These are phyloP conservation scores for Crossaster papposus DNA, from an alignment of 53 echinoderm and acorn worm genomes.

Conservation along the genomic window DNA sequence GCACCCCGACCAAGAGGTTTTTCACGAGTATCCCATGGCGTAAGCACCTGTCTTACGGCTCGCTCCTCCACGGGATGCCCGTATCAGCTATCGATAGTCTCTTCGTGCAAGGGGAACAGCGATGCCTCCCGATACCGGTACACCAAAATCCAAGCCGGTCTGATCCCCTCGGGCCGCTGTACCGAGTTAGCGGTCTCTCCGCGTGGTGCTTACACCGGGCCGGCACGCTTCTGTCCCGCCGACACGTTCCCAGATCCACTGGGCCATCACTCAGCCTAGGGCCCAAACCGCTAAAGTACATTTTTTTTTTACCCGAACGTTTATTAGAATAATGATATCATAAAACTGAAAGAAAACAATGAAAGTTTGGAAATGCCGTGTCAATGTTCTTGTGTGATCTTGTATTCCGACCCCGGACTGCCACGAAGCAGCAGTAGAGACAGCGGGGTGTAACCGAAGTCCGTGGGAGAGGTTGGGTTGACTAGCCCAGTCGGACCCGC, in stretches of 20 bases:
- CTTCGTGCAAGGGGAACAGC: background rate
- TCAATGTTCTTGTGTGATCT: conserved; percentile 19
- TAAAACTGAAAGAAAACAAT: background rate
- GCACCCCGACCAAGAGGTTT: conserved; percentile 7
- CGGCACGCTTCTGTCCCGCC: conserved; percentile 46
- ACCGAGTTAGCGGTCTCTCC: conserved; percentile 29
- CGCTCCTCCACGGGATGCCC: conserved; percentile 22
- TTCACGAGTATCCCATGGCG: conserved; percentile 17
- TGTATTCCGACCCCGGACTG: conserved; percentile 17
- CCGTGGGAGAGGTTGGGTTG: conserved; percentile 35
- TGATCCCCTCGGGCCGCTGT: conserved; percentile 36
- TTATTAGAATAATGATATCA: background rate
- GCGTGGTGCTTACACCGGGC: conserved; percentile 46
- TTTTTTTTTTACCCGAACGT: background rate
- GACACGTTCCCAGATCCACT: conserved; percentile 39
- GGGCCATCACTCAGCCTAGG: conserved; percentile 11
- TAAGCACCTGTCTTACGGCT: conserved; percentile 39
- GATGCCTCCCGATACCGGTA: background rate
- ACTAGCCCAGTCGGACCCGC: conserved; percentile 43
- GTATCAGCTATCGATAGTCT: conserved; percentile 29
- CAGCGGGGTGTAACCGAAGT: conserved; percentile 45
- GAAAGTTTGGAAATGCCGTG: background rate
- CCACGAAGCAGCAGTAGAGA: conserved; percentile 15
- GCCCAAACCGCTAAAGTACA: conserved; percentile 5
- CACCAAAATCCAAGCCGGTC: background rate